Base-by-base conservation (phyloP, 2,797 vertebrate species). In the Pseudomugil gertrudae region DNA sequence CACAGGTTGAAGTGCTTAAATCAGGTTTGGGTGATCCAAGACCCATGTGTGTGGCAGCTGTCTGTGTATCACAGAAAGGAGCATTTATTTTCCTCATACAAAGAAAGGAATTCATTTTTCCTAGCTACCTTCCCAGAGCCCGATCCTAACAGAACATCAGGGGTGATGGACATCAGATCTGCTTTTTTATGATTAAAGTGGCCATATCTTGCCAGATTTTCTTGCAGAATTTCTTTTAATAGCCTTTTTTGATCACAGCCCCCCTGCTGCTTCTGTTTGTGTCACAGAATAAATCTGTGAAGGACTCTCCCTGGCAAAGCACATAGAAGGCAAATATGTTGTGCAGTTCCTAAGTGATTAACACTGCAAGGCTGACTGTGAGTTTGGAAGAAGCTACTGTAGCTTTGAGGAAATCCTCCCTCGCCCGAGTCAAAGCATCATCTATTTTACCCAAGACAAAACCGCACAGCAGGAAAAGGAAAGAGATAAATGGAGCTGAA, bases 361-460 rank as follows among this genome's bases (percentile, higher is more conserved):
- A 81, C 59, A 75, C 71, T 10, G 58, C 67, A 29, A 74, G 43
- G 50, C 36, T 60, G 33, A 36, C 23, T 47, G 35, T 65, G 52
- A 26, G 76, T 57, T 64, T 82, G 84, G 81, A 90, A 91, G 89
- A 84, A 79, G 86, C 76, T 61, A 80, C 83, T 55, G 75, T 72
- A 73, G 85, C 83, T 82, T 79, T 83, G 84, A 92, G 91, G 91
- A 93, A 92, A 92, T 92, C 91, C 90, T 91, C 84, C 74, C 84
- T 67, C 0, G 51, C 69, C 75, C 70, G 80, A 92, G 88, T 89
- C 91, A 92, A 91, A 90, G 89, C 88, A 90, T 87, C 84, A 63
- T 53, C 48, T 78, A 71, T 78, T 43, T 78, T 66, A 69, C 59
- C 24, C 70, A 74, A 83, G 88, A 87, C 84, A 84, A 89, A 90